Conservation (phyloP, 2,113 vertebrate genomes). For the Megatriorchis doriae region DNA sequence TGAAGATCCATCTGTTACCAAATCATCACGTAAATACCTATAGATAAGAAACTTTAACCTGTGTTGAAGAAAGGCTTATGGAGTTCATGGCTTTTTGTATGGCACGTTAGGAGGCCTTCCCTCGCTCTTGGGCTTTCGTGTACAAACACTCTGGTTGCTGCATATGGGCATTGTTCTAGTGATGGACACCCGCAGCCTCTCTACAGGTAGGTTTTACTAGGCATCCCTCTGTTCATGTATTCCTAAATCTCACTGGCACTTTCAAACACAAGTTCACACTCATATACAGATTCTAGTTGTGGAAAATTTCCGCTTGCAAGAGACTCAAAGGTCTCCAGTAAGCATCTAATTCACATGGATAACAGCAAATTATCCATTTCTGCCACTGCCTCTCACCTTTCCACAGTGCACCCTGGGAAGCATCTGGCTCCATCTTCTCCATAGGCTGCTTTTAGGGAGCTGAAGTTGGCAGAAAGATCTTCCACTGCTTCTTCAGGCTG, state of each 20-base stretch:
- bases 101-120: too few relatives aligned
- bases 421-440: rapidly evolving
- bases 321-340: background rate
- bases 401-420: rapidly evolving
- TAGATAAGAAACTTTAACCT: rapidly evolving
- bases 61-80: too few relatives aligned
- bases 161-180: rapidly evolving
- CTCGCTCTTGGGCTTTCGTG: rapidly evolving
- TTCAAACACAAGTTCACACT: too few relatives aligned
- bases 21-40: rapidly evolving
- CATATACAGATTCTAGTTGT: rapidly evolving
- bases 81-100: rapidly evolving
- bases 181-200: rapidly evolving
- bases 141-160: rapidly evolving
- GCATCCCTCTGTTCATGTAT: rapidly evolving
- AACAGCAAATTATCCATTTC: rapidly evolving
- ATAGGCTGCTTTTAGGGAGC: rapidly evolving
- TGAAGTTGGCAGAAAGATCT: background rate
- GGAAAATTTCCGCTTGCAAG: background rate
- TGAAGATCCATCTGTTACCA: background rate
- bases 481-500: background rate
- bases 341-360: background rate
- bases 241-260: background rate
- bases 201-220: rapidly evolving
- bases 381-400: background rate